These are phyloP conservation scores for Tryphoninae sp. DNA, from an alignment of 2,888 invertebrate species.

Conservation along the genomic window DNA sequence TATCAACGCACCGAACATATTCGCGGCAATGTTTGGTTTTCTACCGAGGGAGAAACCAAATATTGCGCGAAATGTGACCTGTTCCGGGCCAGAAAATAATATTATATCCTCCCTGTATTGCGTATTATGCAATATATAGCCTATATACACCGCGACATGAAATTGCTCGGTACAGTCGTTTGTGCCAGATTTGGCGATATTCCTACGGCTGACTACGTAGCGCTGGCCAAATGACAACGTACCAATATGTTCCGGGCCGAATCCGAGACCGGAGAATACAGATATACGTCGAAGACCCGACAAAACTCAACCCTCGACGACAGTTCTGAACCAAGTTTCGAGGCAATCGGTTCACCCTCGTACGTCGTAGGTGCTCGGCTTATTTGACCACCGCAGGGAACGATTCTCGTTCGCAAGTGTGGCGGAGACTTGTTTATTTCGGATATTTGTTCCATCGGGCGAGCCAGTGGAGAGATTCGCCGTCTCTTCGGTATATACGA, in stretches of 20 bases:
- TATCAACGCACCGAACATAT: not conserved
- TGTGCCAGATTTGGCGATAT: conserved; percentile 54
- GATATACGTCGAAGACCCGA: no score
- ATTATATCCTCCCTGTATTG: conserved; percentile 51
- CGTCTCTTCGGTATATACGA: no score
- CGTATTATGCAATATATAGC: conserved; percentile 25
- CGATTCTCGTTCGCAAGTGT: no score
- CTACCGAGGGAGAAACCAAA: conserved; percentile 26
- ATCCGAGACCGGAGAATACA: not conserved
- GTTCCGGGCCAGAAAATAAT: conserved; percentile 54
- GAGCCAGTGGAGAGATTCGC: no score
- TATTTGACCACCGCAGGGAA: no score
- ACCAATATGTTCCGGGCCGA: not conserved
- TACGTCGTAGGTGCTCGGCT: no score
- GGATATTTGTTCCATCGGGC: no score
- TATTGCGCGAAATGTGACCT: conserved; percentile 45
- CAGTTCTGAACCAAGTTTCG: no score
- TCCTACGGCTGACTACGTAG: conserved; percentile 35
- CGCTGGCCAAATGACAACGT: conserved; percentile 33
- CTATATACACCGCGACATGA: not conserved
- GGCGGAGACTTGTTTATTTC: not conserved
- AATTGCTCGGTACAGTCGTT: conserved; percentile 15
- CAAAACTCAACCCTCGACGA: not conserved
- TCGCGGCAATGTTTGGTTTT: not conserved
- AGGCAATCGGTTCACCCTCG: no score